These are phyloP conservation scores for Chaetogeoica ovagalla DNA, from an alignment of 2,888 invertebrate species.

Conservation along the genomic window DNA sequence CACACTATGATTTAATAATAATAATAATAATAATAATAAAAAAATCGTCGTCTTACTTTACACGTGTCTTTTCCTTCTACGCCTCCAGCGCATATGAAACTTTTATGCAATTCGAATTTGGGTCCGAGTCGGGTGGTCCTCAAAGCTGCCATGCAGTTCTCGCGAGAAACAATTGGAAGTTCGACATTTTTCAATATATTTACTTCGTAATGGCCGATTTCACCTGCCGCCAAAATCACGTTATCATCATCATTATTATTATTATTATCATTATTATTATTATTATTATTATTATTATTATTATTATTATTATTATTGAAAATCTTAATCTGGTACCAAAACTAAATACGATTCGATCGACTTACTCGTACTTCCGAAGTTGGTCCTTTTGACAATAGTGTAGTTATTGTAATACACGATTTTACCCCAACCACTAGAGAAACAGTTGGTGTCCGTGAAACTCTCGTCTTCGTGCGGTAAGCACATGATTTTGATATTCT, in stretches of 20 bases:
- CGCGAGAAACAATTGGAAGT: conserved; percentile 68
- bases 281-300: too few species aligned
- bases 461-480: conserved; percentile 64
- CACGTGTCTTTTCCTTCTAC: conserved; percentile 76
- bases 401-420: conserved; percentile 66
- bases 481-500: conserved; percentile 74
- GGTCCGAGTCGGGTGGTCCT: conserved; percentile 69
- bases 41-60: conserved; percentile 60
- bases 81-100: conserved; percentile 81
- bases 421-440: conserved; percentile 82
- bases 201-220: conserved; percentile 66
- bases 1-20: too few species aligned
- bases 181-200: conserved; percentile 76
- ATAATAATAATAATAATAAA: too few species aligned
- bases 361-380: conserved; percentile 11
- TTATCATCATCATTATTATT: too few species aligned
- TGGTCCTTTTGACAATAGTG: not conserved
- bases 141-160: conserved; percentile 67
- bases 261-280: too few species aligned
- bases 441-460: conserved; percentile 64
- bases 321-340: not conserved
- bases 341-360: not conserved
- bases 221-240: conserved; percentile 60
- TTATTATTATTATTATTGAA: too few species aligned
- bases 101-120: conserved; percentile 68